These are phyloP conservation scores for Drosophila suzukii DNA, from an alignment of 1,140 invertebrate genomes.

Conservation along the genomic window DNA sequence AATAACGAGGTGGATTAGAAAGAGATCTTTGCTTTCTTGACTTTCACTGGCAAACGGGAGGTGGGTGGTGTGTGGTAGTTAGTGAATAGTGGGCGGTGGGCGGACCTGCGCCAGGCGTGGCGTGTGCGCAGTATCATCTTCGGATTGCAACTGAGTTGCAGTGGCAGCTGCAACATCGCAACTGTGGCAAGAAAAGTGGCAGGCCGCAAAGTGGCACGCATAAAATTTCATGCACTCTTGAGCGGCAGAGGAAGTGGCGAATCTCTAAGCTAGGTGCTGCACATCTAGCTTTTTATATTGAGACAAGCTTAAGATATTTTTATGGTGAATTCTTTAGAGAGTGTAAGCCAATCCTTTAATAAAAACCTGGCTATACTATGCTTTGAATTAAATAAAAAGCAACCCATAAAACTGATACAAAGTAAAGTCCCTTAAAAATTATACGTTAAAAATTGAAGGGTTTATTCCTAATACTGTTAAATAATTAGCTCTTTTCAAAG, in stretches of 20 bases:
- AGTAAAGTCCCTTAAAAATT: no score
- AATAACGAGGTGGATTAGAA: neutral
- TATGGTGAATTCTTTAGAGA: no score
- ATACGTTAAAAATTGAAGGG: no score
- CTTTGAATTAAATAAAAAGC: no score
- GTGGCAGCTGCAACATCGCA: conserved; percentile 11
- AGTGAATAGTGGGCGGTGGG: neutral
- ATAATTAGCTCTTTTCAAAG: no score
- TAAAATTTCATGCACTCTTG: conserved; percentile 83
- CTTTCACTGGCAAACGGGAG: conserved; percentile 21
- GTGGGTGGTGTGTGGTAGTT: neutral
- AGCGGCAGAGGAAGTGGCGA: conserved; percentile 58
- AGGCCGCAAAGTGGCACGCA: conserved; percentile 71
- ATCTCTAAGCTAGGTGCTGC: neutral
- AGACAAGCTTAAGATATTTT: no score
- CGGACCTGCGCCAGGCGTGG: conserved; percentile 78
- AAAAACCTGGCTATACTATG: no score
- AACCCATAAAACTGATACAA: no score
- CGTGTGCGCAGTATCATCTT: conserved; percentile 82
- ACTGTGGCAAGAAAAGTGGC: conserved; percentile 26
- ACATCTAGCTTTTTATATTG: neutral
- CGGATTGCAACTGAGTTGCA: conserved; percentile 66
- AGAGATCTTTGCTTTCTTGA: conserved; percentile 2
- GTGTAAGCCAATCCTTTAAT: no score
- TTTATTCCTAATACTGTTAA: no score